Conservation (phyloP, 2,113 vertebrate genomes). For the Cnemophilus loriae region DNA sequence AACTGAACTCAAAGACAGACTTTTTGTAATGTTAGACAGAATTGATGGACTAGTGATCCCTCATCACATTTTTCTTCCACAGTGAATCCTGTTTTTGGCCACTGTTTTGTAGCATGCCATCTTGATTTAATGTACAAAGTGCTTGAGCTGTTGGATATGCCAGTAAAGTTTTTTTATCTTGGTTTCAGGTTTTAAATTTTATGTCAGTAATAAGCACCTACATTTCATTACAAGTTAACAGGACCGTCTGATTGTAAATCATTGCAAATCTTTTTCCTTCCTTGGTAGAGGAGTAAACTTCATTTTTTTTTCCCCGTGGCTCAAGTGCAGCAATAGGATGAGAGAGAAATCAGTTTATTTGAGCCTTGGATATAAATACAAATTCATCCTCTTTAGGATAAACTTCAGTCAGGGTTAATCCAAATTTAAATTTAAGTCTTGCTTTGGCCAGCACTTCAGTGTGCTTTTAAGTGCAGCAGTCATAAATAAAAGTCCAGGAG, state of each 20-base stretch:
- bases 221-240: constrained; percentile 12
- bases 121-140: constrained; percentile 36
- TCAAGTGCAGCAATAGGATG: background rate
- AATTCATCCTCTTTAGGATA: background rate
- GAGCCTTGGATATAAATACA: background rate
- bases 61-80: background rate
- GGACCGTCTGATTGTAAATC: background rate
- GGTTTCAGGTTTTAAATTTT: constrained; percentile 30
- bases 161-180: background rate
- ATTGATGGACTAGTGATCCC: constrained; percentile 37
- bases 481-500: constrained; percentile 23
- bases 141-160: background rate
- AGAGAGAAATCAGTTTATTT: background rate
- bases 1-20: background rate
- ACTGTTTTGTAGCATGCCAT: background rate
- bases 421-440: constrained; percentile 24
- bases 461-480: background rate
- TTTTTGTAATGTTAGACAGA: background rate
- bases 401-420: constrained; percentile 38
- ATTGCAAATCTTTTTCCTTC: background rate
- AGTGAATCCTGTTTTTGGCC: constrained; percentile 1
- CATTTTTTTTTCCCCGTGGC: background rate
- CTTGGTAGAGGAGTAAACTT: background rate
- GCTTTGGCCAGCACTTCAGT: background rate
- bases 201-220: constrained; percentile 28